These are phyloP conservation scores for Anagyrus pseudococci DNA, from an alignment of 2,888 invertebrate species.

Conservation along the genomic window DNA sequence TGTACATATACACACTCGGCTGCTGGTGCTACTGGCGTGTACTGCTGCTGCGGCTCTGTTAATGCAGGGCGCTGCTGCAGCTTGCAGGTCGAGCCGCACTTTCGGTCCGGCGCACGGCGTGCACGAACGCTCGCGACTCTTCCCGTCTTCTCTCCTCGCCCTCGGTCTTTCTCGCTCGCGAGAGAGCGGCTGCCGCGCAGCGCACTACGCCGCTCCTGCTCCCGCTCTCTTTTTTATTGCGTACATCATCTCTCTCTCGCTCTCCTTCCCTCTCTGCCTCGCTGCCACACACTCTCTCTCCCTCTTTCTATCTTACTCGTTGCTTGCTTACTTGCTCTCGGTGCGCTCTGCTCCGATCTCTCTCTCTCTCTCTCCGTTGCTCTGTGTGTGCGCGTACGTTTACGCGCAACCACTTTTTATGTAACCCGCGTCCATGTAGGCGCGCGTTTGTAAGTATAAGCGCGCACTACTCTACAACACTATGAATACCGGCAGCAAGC, in stretches of 20 bases:
- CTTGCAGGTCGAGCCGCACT: neutral
- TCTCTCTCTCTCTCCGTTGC: no score
- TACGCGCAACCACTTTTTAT: no score
- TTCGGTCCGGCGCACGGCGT: neutral
- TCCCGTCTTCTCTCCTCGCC: neutral
- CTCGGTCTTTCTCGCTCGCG: neutral
- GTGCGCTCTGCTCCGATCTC: no score
- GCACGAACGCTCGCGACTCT: neutral
- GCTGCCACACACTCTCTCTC: neutral
- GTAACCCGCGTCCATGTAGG: no score
- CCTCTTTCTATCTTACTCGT: no score
- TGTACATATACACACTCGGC: no score
- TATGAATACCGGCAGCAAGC: no score
- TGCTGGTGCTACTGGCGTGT: no score
- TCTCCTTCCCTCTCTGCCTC: conserved; percentile 7
- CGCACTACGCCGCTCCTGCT: conserved; percentile 24
- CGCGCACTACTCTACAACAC: no score
- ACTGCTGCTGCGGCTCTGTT: neutral
- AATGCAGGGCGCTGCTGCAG: neutral
- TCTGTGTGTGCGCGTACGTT: no score
- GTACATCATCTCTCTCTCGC: neutral
- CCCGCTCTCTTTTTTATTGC: conserved; percentile 32
- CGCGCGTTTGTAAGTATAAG: no score
- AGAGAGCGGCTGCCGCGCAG: conserved; percentile 10
- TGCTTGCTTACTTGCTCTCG: no score